These are phyloP conservation scores for Montipora capricornis DNA, from an alignment of 64 coral and sea anemone species.

Conservation along the genomic window DNA sequence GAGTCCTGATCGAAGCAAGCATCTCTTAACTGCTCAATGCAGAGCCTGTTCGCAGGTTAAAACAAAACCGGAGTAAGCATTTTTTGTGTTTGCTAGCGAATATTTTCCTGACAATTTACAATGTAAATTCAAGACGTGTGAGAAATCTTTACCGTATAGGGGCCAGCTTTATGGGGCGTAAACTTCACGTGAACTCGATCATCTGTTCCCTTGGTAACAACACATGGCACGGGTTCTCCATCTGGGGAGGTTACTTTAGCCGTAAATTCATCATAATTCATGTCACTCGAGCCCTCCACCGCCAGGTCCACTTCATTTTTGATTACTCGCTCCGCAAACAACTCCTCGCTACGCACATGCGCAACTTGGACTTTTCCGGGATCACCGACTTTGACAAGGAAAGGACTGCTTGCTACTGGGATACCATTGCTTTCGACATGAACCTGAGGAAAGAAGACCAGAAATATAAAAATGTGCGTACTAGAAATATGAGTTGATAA, in stretches of 20 bases:
- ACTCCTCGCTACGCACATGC: conserved; percentile 78
- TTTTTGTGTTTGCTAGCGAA: too few relatives aligned
- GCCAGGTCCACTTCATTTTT: conserved; percentile 89
- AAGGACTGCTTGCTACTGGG: conserved; percentile 84
- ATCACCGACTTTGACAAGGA: conserved; percentile 84
- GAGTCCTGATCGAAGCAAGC: too few relatives aligned
- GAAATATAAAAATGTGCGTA: too few relatives aligned
- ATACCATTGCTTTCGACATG: conserved; percentile 79
- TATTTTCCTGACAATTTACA: too few relatives aligned
- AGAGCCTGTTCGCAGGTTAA: too few relatives aligned
- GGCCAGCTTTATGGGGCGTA: conserved; percentile 72
- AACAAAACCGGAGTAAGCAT: too few relatives aligned
- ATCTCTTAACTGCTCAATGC: too few relatives aligned
- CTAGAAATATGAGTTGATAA: too few relatives aligned
- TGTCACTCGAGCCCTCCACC: conserved; percentile 74
- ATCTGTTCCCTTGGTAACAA: conserved; percentile 62
- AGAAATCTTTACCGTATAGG: conserved; percentile 59
- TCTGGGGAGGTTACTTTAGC: conserved; percentile 79
- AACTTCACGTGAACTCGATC: conserved; percentile 82
- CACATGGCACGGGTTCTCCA: conserved; percentile 61
- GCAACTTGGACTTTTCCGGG: conserved; percentile 76
- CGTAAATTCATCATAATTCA: conserved; percentile 63
- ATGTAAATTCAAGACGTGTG: neutral
- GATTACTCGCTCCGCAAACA: conserved; percentile 72
- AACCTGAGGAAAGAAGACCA: conserved; percentile 37